Evolutionary conservation across 2,888 invertebrate genomes (phyloP).

Genomic region (Pristionchus fissidentatus): DNA sequence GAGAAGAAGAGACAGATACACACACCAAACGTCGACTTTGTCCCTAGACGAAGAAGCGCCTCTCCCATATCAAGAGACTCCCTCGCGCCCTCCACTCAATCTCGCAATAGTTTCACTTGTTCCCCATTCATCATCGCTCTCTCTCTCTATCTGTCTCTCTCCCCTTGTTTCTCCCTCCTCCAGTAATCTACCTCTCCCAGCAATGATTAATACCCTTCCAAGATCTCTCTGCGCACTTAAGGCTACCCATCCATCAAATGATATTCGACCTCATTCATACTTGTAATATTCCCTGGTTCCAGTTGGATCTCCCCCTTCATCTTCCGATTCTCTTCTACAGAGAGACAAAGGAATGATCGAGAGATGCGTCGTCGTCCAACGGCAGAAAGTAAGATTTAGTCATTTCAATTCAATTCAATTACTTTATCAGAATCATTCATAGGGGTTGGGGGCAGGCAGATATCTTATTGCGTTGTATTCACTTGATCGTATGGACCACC

Average conservation of each 20-base stretch:
- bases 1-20: background rate
- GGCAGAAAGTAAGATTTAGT: constrained; percentile 54
- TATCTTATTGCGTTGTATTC: too few species aligned
- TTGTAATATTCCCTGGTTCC: background rate
- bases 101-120: constrained; percentile 40
- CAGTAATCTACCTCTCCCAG: constrained; percentile 33
- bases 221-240: constrained; percentile 18
- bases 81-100: constrained; percentile 21
- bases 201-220: constrained; percentile 8
- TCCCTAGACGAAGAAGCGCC: background rate
- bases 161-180: background rate
- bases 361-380: constrained; percentile 73
- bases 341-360: constrained; percentile 64
- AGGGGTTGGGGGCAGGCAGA: background rate
- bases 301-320: constrained; percentile 17
- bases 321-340: constrained; percentile 41
- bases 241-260: constrained; percentile 26
- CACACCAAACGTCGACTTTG: constrained; percentile 2
- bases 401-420: too few species aligned
- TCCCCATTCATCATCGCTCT: constrained; percentile 22
- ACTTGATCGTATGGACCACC: too few species aligned
- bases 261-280: background rate
- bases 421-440: background rate
- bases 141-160: background rate
- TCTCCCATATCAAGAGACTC: constrained; percentile 4